A percentile compares a stretch with the other conserved stretches of the same genome.
Conservation (phyloP, 2,797 vertebrate species). For the Sandelia bainsii region DNA sequence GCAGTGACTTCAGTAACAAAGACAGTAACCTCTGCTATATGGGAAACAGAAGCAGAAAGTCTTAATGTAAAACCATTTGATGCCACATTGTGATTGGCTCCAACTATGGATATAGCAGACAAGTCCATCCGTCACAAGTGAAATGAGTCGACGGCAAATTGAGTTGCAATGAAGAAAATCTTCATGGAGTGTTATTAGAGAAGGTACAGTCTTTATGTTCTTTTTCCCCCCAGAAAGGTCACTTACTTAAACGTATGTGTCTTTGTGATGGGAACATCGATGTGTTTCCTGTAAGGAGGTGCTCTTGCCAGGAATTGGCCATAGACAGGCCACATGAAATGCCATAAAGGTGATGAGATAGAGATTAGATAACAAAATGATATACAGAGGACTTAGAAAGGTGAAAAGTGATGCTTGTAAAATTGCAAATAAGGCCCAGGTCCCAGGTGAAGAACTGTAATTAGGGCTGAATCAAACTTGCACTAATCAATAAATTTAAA, state of each 20-base stretch:
- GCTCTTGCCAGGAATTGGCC: conserved; percentile 7
- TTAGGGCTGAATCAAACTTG: not conserved
- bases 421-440: not conserved
- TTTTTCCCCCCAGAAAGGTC: conserved; percentile 15
- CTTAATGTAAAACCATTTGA: conserved; percentile 41
- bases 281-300: not conserved
- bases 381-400: not conserved
- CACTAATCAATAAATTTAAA: too few species aligned
- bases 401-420: not conserved
- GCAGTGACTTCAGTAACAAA: not conserved
- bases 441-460: not conserved
- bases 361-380: not conserved
- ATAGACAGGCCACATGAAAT: not conserved
- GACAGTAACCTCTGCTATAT: conserved; percentile 1
- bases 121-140: conserved; percentile 26
- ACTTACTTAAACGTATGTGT: conserved; percentile 1
- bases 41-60: not conserved
- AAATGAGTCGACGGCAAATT: conserved; percentile 15
- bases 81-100: conserved; percentile 12
- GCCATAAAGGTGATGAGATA: not conserved
- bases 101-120: not conserved
- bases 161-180: conserved; percentile 28
- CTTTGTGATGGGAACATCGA: conserved; percentile 9
- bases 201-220: not conserved
- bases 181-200: conserved; percentile 7